Conservation (phyloP, 2,113 vertebrate genomes). For the Sebastes schlegelii region DNA sequence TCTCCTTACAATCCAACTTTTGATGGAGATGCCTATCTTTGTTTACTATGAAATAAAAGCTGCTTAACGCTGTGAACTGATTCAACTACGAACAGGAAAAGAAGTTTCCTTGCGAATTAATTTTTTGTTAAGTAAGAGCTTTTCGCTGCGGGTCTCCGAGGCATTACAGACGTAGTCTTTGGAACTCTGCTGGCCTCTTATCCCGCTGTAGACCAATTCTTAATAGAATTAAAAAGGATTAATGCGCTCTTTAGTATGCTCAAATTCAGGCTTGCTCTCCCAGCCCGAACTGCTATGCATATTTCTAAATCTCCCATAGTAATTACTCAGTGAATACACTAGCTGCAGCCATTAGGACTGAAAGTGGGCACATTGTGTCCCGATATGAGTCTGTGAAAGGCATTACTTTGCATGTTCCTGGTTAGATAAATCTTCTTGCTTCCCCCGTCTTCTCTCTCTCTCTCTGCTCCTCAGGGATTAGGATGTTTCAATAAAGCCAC, state of each 20-base stretch:
- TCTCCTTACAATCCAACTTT: too few relatives aligned
- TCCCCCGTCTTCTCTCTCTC: constrained; percentile 29
- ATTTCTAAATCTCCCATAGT: constrained; percentile 66
- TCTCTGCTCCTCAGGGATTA: constrained; percentile 42
- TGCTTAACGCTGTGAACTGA: constrained; percentile 46
- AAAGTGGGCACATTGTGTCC: constrained; percentile 46
- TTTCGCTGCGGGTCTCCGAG: constrained; percentile 46
- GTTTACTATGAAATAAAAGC: constrained; percentile 42
- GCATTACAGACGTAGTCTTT: constrained; percentile 46
- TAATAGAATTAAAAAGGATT: constrained; percentile 80
- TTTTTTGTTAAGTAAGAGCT: constrained; percentile 56
- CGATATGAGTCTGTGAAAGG: constrained; percentile 55
- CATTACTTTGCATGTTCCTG: constrained; percentile 45
- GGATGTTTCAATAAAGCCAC: constrained; percentile 25
- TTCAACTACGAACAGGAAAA: constrained; percentile 34
- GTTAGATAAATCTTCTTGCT: constrained; percentile 34
- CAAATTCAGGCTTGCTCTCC: constrained; percentile 55
- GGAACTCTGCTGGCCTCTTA: constrained; percentile 65
- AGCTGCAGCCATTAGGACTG: constrained; percentile 51
- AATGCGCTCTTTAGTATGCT: constrained; percentile 75
- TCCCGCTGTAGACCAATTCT: constrained; percentile 66
- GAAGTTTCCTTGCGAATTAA: constrained; percentile 34
- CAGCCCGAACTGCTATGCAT: constrained; percentile 54
- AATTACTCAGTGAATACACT: constrained; percentile 59
- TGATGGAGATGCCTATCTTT: constrained; percentile 1